Evolutionary conservation across 2,797 vertebrate genomes (phyloP).

Genomic region (Anas acuta): DNA sequence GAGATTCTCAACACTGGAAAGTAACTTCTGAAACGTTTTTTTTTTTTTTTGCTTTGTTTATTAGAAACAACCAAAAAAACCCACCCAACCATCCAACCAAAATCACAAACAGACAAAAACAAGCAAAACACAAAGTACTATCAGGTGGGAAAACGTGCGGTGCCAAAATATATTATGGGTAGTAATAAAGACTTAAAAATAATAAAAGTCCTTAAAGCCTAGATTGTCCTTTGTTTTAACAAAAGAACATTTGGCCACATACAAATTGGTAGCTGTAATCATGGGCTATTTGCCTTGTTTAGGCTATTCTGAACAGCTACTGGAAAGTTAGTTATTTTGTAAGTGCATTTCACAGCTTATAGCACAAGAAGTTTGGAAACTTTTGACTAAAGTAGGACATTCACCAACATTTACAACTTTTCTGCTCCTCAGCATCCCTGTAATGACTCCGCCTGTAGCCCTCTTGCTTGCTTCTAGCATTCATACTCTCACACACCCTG

Average conservation of each 20-base stretch:
- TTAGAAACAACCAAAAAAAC: neutral
- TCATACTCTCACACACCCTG: neutral
- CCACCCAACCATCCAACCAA: too few species aligned
- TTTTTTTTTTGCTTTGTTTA: neutral
- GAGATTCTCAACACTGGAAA: neutral
- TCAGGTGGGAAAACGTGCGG: neutral
- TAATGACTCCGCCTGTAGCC: neutral
- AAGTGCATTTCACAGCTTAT: neutral
- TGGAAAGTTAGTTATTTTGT: neutral
- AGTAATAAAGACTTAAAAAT: neutral
- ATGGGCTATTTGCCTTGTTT: neutral
- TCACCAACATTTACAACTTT: neutral
- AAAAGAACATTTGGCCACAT: rapidly evolving
- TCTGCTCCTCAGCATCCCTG: neutral
- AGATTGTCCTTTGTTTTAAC: neutral
- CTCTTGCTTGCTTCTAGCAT: neutral
- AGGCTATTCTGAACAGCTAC: neutral
- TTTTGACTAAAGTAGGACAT: neutral
- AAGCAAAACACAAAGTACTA: rapidly evolving
- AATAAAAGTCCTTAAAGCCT: neutral
- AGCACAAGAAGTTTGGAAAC: neutral
- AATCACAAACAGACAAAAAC: neutral
- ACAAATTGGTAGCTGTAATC: neutral
- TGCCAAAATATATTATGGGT: neutral
- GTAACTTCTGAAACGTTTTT: neutral